Evolutionary conservation across 1,140 invertebrate genomes (phyloP), one percentile per base, ranked within the genome.

Genomic region (Drosophila parvula): DNA sequence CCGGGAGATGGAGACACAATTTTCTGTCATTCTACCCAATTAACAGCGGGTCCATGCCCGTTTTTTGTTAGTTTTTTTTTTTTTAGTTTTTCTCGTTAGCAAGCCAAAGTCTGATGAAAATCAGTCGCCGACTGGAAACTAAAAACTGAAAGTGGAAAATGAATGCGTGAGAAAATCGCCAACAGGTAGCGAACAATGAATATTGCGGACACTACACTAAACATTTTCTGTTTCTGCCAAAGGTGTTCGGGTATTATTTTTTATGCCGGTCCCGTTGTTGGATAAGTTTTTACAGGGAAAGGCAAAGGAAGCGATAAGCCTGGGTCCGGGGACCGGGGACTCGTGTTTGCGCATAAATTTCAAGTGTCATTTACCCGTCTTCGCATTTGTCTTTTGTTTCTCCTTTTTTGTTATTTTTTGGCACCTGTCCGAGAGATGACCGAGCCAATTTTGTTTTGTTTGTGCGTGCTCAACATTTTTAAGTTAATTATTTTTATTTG

Each of bases 331-430:
- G 38, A 34, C n/a, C 6, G 65, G 65, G 43, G 41, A 44, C 22
- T 60, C 78, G 68, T 89, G 84, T 88, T 89, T 80, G 84, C 84
- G 84, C 84, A 88, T 88, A 88, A 88, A 89, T 88, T 89, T 90
- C 78, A 89, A 89, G 78, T 89, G 84, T 89, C 84, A 89, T 89
- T 89, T 89, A 89, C 84, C 84, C 78, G 69, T 57, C 82, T 80
- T 80, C 61, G 47, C 84, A 83, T 86, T 80, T 80, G 74, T 63
- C 62, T 64, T 70, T 61, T 61, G 51, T 78, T 47, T 59, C 59
- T 53, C 44, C 18, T 57, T 78, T 70, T 63, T 61, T 81, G 62
- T 81, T 74, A 65, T 68, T 73, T 78, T 83, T 83, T 88, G 85
- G 70, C 84, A 89, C 78, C 84, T 90, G 83, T 82, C 57, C 48